Conservation (phyloP, 2,888 invertebrate genomes). For the Dione juno region DNA sequence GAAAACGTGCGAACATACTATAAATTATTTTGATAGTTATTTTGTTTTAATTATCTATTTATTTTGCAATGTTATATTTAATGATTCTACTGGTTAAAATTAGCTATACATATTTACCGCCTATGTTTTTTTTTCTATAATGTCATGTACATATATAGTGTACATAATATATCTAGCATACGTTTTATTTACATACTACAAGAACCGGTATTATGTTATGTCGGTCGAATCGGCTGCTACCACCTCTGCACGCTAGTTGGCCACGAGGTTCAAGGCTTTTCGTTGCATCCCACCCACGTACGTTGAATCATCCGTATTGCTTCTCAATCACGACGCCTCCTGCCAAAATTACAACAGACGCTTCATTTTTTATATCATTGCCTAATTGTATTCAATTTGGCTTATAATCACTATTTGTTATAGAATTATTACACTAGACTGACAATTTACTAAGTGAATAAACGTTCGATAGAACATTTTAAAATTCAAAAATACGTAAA, state of each 20-base stretch:
- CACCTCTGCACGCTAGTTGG: slow-evolving; percentile 48
- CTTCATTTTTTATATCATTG: slow-evolving; percentile 18
- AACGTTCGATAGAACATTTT: not conserved
- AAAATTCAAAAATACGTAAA: not conserved
- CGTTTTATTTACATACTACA: slow-evolving; percentile 2
- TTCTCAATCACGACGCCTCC: slow-evolving; percentile 60
- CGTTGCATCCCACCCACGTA: slow-evolving; percentile 74
- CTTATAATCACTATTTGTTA: not conserved
- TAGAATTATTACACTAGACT: no score
- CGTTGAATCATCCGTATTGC: slow-evolving; percentile 68
- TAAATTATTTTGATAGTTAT: not conserved
- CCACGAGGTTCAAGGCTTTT: slow-evolving; percentile 69
- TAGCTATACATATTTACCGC: not conserved
- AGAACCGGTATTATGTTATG: slow-evolving; percentile 24
- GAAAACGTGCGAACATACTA: no score
- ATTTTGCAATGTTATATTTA: not conserved
- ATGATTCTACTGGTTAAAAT: not conserved
- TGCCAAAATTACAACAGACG: slow-evolving; percentile 57
- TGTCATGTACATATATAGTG: not conserved
- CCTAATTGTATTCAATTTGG: not conserved
- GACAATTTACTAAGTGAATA: not conserved
- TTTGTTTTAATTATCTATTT: not conserved
- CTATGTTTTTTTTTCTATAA: not conserved
- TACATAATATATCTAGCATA: not conserved
- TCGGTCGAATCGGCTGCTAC: slow-evolving; percentile 26